Percentiles rank a stretch among this genome's conserved stretches.
Evolutionary conservation across 2,797 vertebrate species (phyloP).

Genomic region (Lagorchestes hirsutus): DNA sequence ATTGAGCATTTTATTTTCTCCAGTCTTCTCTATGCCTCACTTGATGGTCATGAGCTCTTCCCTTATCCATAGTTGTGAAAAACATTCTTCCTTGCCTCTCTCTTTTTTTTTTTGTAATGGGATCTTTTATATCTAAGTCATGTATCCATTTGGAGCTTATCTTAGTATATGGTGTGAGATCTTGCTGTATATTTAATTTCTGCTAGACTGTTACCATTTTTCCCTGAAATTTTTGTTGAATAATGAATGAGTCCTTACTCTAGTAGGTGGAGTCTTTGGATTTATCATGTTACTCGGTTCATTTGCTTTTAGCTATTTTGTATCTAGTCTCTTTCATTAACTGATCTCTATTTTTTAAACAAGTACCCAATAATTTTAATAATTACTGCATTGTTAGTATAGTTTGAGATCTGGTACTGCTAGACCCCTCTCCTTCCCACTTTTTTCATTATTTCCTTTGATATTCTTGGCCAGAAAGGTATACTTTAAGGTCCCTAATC

Average conservation of each 20-base stretch:
- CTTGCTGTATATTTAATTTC: not conserved
- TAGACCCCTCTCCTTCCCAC: not conserved
- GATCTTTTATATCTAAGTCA: not conserved
- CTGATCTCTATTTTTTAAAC: not conserved
- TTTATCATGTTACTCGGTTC: not conserved
- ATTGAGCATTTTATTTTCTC: not conserved
- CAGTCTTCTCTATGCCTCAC: not conserved
- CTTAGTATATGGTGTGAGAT: not conserved
- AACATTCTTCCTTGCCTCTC: not conserved
- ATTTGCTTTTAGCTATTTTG: not conserved
- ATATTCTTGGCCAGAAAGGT: not conserved
- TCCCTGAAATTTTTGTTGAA: not conserved
- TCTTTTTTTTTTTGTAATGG: not conserved
- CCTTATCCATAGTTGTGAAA: not conserved
- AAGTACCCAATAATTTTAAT: not conserved
- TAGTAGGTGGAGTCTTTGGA: not conserved
- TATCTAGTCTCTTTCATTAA: not conserved
- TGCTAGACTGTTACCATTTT: not conserved
- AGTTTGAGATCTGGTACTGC: not conserved
- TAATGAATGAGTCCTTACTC: not conserved
- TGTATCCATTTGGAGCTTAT: not conserved
- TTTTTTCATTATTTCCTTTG: not conserved
- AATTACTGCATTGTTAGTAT: not conserved
- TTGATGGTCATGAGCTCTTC: not conserved
- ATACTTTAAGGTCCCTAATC: not conserved